A percentile compares a stretch with the other conserved stretches of the same genome.
Evolutionary conservation across 2,888 invertebrate genomes (phyloP).

Genomic region (Vannuccia rotundouncinata): DNA sequence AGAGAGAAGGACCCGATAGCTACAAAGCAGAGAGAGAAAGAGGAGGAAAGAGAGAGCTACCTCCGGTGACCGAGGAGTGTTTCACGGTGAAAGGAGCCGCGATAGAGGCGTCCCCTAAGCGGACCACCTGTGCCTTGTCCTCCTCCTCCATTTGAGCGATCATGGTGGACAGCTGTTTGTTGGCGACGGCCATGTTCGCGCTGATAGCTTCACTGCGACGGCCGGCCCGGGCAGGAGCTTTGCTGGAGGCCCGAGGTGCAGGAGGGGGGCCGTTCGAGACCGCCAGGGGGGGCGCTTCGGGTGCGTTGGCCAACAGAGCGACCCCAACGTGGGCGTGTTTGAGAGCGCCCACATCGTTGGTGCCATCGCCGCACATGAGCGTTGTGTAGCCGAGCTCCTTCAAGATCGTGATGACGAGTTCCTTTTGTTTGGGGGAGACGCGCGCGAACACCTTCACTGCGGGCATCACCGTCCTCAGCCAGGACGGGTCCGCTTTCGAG

Average conservation of each 20-base stretch:
- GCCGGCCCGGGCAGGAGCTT: neutral
- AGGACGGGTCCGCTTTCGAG: slow-evolving; percentile 43
- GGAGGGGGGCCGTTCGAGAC: neutral
- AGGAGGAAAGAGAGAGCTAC: slow-evolving; percentile 58
- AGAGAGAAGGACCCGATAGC: slow-evolving; percentile 39
- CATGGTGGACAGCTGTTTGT: slow-evolving; percentile 46
- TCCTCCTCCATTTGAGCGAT: slow-evolving; percentile 53
- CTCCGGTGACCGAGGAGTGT: slow-evolving; percentile 85
- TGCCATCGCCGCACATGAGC: slow-evolving; percentile 99
- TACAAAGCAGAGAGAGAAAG: too few relatives aligned
- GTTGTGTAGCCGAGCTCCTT: slow-evolving; percentile 73
- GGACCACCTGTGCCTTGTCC: slow-evolving; percentile 63
- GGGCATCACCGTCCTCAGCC: slow-evolving; percentile 42
- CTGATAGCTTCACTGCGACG: neutral
- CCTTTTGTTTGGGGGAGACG: slow-evolving; percentile 94
- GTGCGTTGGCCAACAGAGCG: slow-evolving; percentile 76
- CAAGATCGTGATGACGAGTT: slow-evolving; percentile 72
- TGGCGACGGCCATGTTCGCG: slow-evolving; percentile 63
- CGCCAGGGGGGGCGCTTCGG: slow-evolving; percentile 55
- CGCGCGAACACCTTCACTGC: slow-evolving; percentile 81
- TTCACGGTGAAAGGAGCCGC: slow-evolving; percentile 98
- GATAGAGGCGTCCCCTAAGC: slow-evolving; percentile 94
- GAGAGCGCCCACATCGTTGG: slow-evolving; percentile 88
- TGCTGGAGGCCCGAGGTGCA: neutral
- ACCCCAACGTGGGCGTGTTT: slow-evolving; percentile 91